Conservation (phyloP, 2,113 vertebrate genomes). For the Picathartes gymnocephalus region DNA sequence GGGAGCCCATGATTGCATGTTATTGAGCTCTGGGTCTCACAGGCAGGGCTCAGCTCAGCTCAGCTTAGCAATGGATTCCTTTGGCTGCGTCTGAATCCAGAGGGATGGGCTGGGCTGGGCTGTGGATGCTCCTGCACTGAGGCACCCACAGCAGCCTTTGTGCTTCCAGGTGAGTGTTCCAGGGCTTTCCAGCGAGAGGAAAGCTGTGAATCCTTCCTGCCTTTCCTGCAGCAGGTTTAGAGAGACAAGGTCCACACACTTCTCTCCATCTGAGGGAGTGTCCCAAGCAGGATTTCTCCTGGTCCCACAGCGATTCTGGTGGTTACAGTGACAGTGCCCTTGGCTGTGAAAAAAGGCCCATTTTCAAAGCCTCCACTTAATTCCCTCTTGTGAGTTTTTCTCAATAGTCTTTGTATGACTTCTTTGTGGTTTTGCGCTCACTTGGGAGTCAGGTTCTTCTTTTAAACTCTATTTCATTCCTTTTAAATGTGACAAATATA, state of each 20-base stretch:
- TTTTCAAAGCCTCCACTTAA: slow-evolving; percentile 28
- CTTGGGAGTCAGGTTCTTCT: slow-evolving; percentile 53
- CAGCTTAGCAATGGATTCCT: neutral
- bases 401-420: slow-evolving; percentile 60
- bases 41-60: neutral
- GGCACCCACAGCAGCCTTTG: neutral
- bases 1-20: neutral
- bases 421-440: slow-evolving; percentile 25
- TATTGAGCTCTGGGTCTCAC: neutral
- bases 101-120: neutral
- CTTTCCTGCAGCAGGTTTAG: neutral
- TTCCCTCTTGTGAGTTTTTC: slow-evolving; percentile 50
- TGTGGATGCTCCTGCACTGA: neutral
- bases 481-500: slow-evolving; percentile 68
- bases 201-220: neutral
- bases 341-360: neutral
- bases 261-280: neutral
- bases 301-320: accelerated
- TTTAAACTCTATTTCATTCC: slow-evolving; percentile 61
- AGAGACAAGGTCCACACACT: neutral
- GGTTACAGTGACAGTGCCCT: neutral
- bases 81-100: accelerated
- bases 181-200: neutral
- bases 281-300: neutral
- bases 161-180: slow-evolving; percentile 33